These are phyloP conservation scores for Amphipyra tragopoginis DNA, from an alignment of 2,888 invertebrate genomes.

Conservation along the genomic window DNA sequence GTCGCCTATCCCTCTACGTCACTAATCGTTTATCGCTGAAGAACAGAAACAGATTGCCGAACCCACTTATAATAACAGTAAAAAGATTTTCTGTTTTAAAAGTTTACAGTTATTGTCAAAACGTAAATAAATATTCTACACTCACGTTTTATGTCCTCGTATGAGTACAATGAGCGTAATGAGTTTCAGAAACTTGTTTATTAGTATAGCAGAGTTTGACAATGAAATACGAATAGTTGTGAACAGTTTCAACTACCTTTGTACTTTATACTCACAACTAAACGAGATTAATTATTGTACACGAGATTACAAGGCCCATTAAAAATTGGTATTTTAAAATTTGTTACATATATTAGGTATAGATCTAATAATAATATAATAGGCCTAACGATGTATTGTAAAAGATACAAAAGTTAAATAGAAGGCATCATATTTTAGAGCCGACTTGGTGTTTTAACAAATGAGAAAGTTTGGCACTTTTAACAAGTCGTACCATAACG, in stretches of 20 bases:
- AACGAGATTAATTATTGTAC: slow-evolving; percentile 71
- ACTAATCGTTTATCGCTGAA: slow-evolving; percentile 30
- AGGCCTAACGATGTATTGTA: slow-evolving; percentile 54
- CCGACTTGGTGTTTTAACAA: slow-evolving; percentile 39
- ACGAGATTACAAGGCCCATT: slow-evolving; percentile 61
- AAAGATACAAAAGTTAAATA: slow-evolving; percentile 46
- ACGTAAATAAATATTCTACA: neutral
- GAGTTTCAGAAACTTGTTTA: slow-evolving; percentile 29
- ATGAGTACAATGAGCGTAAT: slow-evolving; percentile 21
- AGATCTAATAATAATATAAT: slow-evolving; percentile 40
- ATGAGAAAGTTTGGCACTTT: slow-evolving; percentile 56
- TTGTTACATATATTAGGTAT: slow-evolving; percentile 51
- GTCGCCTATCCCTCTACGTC: slow-evolving; percentile 48
- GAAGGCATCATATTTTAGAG: slow-evolving; percentile 44
- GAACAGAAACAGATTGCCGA: slow-evolving; percentile 31
- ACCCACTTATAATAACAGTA: slow-evolving; percentile 28
- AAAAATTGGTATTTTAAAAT: slow-evolving; percentile 57
- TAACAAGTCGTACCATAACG: slow-evolving; percentile 44
- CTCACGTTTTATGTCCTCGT: slow-evolving; percentile 9
- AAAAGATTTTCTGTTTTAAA: slow-evolving; percentile 19
- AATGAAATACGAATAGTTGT: slow-evolving; percentile 49
- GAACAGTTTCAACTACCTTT: slow-evolving; percentile 78
- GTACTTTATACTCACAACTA: slow-evolving; percentile 85
- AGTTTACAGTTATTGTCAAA: slow-evolving; percentile 30
- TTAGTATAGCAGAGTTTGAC: slow-evolving; percentile 35